Base-by-base conservation (phyloP, 1,140 invertebrate species). In the Anthonomus grandis region DNA sequence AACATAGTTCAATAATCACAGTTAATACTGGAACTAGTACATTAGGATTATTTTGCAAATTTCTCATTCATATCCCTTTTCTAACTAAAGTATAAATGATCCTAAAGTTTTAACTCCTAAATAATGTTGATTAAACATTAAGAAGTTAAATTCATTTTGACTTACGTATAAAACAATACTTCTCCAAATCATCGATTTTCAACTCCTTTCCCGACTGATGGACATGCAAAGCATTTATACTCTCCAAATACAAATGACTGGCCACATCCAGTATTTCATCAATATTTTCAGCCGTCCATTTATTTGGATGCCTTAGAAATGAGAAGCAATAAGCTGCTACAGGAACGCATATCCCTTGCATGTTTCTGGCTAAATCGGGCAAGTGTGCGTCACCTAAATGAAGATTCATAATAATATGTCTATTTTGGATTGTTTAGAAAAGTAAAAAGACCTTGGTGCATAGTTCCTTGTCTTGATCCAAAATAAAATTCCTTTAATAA, bases 261-360 rank as follows among this genome's bases (percentile, higher is more conserved):
- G 77, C 78, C 23, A 73, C 70, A 22, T 76, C 74, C 10, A 80
- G 49, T 21, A 80, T 70, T 57, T 76, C 76, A 48, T 80, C 79
- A 10, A 79, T 60, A 18, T 76, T 68, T 56, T 77, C 74, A 61
- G 74, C 70, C 0, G 72, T 76, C 78, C 79, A 81, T 46, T 74
- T 74, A 31, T 76, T 76, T 2, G 78, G 78, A 61, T 79, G 77
- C 59, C 75, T 76, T 45, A 79, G 66, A 53, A 78, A 78, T 0
- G 77, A 74, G 47, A 75, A 74, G 54, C 77, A 79, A 57, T 78
- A 81, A 4, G 78, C 77, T 64, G 78, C 77, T 9, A 78, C 74
- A 46, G 76, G 75, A 72, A 80, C 78, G 8, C 77, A 74, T 12
- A 81, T 60, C 0, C 76, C 78, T 64, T 81, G 79, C 36, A 70